These are phyloP conservation scores for Caenorhabditis parvicauda DNA, from an alignment of 2,888 invertebrate species.

Conservation along the genomic window DNA sequence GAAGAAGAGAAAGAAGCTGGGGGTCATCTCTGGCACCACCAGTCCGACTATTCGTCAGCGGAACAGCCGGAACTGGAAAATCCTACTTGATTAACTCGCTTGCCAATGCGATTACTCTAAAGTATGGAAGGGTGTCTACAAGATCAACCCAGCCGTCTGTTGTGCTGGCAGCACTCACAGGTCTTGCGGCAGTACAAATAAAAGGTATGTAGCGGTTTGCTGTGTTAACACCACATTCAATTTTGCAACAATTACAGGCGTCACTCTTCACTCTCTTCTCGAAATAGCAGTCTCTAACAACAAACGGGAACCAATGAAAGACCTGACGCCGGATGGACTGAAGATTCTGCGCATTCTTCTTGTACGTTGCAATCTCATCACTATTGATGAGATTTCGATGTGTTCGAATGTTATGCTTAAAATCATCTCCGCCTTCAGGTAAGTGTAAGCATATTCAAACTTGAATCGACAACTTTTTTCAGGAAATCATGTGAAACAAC, in stretches of 20 bases:
- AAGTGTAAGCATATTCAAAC: too few species aligned
- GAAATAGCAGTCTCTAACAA: too few species aligned
- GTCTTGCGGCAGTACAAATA: slow-evolving; percentile 25
- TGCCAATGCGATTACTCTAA: slow-evolving; percentile 14
- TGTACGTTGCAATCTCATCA: slow-evolving; percentile 13
- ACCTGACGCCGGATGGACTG: too few species aligned
- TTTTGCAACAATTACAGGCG: slow-evolving; percentile 22
- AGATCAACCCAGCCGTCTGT: slow-evolving; percentile 15
- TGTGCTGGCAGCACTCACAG: slow-evolving; percentile 24
- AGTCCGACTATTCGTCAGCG: slow-evolving; percentile 9
- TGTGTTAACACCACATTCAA: too few species aligned
- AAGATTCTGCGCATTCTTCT: too few species aligned
- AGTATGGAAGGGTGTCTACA: slow-evolving; percentile 2
- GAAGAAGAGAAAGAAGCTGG: too few species aligned
- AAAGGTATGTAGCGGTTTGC: too few species aligned
- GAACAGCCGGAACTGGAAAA: slow-evolving; percentile 31
- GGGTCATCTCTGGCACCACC: too few species aligned
- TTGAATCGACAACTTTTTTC: slow-evolving; percentile 10
- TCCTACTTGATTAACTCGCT: slow-evolving; percentile 20
- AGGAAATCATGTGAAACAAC: slow-evolving; percentile 10
- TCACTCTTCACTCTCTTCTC: too few species aligned
- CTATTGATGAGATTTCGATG: slow-evolving; percentile 28
- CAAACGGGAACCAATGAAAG: too few species aligned
- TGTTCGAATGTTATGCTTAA: slow-evolving; percentile 2
- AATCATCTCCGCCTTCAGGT: too few species aligned